Evolutionary conservation across 2,888 invertebrate species (phyloP), one percentile per base, ranked within the genome.

Genomic region (Drosophila barbarae): DNA sequence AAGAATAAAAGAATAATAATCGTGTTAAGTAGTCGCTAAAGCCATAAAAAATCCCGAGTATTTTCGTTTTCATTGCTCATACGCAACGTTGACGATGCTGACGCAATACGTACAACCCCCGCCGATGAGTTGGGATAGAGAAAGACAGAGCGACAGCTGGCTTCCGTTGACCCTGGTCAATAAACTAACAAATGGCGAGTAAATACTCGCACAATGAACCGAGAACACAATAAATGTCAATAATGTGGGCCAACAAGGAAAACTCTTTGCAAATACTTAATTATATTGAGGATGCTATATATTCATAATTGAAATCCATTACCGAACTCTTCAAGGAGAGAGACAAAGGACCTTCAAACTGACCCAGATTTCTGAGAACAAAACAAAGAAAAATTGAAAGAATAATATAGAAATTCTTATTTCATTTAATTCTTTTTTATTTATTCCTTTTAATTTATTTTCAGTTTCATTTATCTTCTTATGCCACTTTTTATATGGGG

Each of bases 151-250:
- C 52, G 68, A 63, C 78, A 66, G 66, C 69, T 56, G 57, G 74
- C 78, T 81, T 81, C 81, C 77, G 77, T 81, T 78, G 81, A 73
- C 77, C 77, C 73, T 77, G 81, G 71, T 77, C 77, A 81, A 77
- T 67, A 81, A 75, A 73, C 81, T 70, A 58, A 30, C 46, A 32
- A 47, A 47, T 47, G 46, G 32, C 41, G 47, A 77, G 66, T 60
- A 70, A 74, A 74, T 75, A 67, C 55, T 60, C 28, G 42, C 12
- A 52, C 18, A 63, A 61, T 69, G 61, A 71, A 63, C 56, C 35
- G 30, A 35, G 46, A 34, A 54, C 54, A 54, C 39, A 57, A 65
- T 32, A 38, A 49, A 63, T 79, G 69, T 76, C 74, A 76, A 72
- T 77, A 72, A 64, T 57, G 59, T 54, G 58, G 23, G 35, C 26